Evolutionary conservation across 2,113 vertebrate species (phyloP), one percentile per base, ranked within the genome.

Genomic region (Notothenia coriiceps): DNA sequence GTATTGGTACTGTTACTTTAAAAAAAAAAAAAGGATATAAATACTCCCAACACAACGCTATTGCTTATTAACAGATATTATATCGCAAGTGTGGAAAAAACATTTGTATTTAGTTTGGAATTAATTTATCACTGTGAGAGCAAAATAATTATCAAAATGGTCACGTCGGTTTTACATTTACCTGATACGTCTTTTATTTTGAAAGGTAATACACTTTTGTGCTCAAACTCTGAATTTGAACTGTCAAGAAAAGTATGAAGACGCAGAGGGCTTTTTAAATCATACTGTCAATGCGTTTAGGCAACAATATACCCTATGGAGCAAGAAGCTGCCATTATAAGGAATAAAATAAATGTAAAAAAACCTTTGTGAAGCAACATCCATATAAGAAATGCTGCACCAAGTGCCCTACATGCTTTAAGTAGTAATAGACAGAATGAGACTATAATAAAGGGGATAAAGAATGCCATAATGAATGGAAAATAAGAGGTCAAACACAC

Each of bases 221-320:
- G 77, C 77, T 78, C 80, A 82, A 50, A 51, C 74, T 76, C 76
- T 20, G 65, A 80, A 79, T 89, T 89, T 55, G 54, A 85, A 86
- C 51, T 5, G 17, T 10, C 6, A 18, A 33, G 15, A 46, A 29
- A 25, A 10, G 10, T 51, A 22, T 25, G 13, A 55, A 33, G 20
- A 12, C 2, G 6, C 40, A 12, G 10, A 25, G 25, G 1, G 33
- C 9, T 29, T 49, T 2, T 18, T 18, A 4, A 49, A 64, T 10
- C 6, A 55, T 25, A 22, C 35, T 6, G 4, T 35, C 35, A 35
- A 35, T 35, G 25, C 10, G 14, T 59, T 33, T 71, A 33, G 20
- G 14, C 20, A 59, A 59, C 13, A 59, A 33, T 60, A 35, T 5
- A 55, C 54, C 2, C 15, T 55, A 20, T 22, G 20, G 3, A 51